These are phyloP conservation scores for Rhabditoides inermis DNA, from an alignment of 2,888 invertebrate species.

Conservation along the genomic window DNA sequence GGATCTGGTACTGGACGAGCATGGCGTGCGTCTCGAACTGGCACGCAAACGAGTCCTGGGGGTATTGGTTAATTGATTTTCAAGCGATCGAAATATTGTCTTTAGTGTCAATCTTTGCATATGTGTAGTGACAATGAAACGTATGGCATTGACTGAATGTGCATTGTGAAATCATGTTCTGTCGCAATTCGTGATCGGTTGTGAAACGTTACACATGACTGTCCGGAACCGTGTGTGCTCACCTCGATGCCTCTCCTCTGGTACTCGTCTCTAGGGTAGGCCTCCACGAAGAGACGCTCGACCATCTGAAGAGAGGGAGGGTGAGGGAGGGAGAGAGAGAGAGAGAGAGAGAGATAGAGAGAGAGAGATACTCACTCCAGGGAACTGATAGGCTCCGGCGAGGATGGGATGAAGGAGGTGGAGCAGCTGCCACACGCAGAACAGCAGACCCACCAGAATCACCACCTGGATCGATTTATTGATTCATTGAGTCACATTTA, in stretches of 20 bases:
- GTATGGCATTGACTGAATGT: no score
- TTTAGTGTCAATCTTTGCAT: no score
- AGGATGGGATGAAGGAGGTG: constrained; percentile 43
- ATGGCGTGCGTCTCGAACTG: constrained; percentile 33
- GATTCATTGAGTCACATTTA: no score
- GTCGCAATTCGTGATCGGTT: no score
- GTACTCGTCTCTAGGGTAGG: constrained; percentile 35
- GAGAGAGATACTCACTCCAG: constrained; percentile 15
- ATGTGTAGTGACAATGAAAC: no score
- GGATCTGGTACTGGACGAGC: constrained; percentile 28
- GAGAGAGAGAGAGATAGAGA: no score
- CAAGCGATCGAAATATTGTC: no score
- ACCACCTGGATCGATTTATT: constrained; percentile 33
- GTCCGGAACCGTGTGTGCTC: no score
- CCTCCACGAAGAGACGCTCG: constrained; percentile 41
- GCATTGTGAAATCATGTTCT: no score
- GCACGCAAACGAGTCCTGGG: constrained; percentile 35
- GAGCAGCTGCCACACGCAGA: constrained; percentile 39
- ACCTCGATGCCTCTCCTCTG: constrained; percentile 28
- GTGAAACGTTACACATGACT: no score
- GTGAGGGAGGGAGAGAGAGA: no score
- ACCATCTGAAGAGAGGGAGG: constrained; percentile 19
- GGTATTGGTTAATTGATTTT: no score
- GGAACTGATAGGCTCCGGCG: constrained; percentile 37
- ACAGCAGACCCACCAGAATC: constrained; percentile 31